Evolutionary conservation across 2,797 vertebrate genomes (phyloP).

Genomic region (Furcifer pardalis): DNA sequence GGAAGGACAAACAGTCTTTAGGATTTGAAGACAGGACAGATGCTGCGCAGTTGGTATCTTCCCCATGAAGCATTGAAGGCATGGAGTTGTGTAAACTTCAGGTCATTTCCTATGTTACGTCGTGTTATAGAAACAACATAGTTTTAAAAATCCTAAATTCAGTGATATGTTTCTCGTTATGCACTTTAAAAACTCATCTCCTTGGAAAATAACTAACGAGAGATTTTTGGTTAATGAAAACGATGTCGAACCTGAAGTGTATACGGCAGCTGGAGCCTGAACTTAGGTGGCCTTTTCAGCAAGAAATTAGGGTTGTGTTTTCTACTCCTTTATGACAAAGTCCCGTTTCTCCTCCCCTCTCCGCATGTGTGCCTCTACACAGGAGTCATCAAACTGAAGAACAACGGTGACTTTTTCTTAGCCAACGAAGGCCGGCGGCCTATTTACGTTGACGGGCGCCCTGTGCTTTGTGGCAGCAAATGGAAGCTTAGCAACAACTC

Average conservation of each 20-base stretch:
- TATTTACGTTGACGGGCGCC: conserved; percentile 93
- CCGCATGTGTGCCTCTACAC: fast-evolving
- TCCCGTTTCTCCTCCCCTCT: neutral
- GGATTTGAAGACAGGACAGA: neutral
- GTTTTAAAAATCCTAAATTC: neutral
- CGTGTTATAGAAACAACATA: neutral
- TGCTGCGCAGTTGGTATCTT: neutral
- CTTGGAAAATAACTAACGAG: too few species aligned
- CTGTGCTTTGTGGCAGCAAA: conserved; percentile 92
- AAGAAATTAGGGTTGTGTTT: neutral
- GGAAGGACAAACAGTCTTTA: neutral
- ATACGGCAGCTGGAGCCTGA: too few species aligned
- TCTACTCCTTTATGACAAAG: neutral
- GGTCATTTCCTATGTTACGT: neutral
- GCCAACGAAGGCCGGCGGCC: conserved; percentile 93
- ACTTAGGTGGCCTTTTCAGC: neutral
- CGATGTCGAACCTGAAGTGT: neutral
- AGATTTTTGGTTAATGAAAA: neutral
- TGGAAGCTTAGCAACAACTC: conserved; percentile 98
- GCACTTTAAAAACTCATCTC: neutral
- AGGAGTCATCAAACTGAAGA: conserved; percentile 95
- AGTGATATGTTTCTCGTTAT: neutral
- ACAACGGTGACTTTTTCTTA: conserved; percentile 96
- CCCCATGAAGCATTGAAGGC: neutral
- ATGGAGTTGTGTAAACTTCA: neutral